Base-by-base conservation (phyloP, 2,797 vertebrate genomes). In the Alauda arvensis region DNA sequence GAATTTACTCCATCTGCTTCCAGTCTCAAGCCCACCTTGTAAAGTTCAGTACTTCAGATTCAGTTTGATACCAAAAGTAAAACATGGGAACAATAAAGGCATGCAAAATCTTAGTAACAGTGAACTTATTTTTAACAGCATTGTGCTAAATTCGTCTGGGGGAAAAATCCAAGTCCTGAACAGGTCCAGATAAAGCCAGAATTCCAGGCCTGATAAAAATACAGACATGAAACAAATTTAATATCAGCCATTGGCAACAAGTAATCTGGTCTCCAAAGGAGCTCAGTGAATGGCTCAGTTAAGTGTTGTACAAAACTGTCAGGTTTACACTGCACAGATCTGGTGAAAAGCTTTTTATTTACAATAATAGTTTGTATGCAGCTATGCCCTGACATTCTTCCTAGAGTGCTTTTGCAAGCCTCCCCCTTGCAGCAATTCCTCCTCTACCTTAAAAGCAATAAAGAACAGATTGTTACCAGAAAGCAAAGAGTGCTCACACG, bases 1-100 rank as follows among this genome's bases (percentile, higher is more conserved):
- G 19, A 82, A 69, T 51, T 86, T 66, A 72, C 25, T 71, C 71
- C 70, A 83, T 63, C 67, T 78, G 75, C 43, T 84, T 76, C 37
- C 37, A 88, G 39, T 66, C 48, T 77, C 29, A 76, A 68, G 15
- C 25, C 62, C 40, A 60, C 28, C n/a, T 71, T 56, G 14, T 34
- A 59, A 51, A 82, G 8, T 31, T 76, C 66, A 69, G 29, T 42
- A 71, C 49, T 48, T 68, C 34, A 31, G 18, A 82, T 57, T 65
- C 39, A n/a, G 12, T 71, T 70, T 61, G 45, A 51, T 55, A 82
- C 3, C 33, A 52, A 24, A 66, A 89, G 18, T 10, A 40, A 63
- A 17, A 43, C 24, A 23, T 10, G 8, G 8, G 15, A 60, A 67
- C 17, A 42, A 10, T 15, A 71, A 48, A 0, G 0, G 8, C 45